Base-by-base conservation (phyloP, 2,797 vertebrate species). In the Arrhamphus sclerolepis region DNA sequence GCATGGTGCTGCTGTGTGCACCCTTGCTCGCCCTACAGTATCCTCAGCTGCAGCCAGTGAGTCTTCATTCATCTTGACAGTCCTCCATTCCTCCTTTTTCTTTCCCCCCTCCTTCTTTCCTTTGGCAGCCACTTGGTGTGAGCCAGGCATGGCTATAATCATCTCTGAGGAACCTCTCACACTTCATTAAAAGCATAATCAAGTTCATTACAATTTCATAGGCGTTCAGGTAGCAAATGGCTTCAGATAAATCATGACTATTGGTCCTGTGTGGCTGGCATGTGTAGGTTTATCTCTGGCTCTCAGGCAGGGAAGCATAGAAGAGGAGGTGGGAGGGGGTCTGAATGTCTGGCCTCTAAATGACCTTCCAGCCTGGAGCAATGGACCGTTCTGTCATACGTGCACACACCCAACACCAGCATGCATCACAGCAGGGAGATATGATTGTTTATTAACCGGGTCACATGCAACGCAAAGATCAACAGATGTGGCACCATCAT, bases 131-230 rank as follows among this genome's bases (percentile, higher is more conserved):
- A 29, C 58, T 40, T 47, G 70, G 82, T 66, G 64, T 66, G 78
- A 80, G 66, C 71, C 56, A 18, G 81, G 85, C 82, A 51, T 63
- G 76, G 87, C 85, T 78, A 76, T 88, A 91, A 91, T 92, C 85
- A 81, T 87, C 89, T 80, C 87, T 84, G 82, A 87, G 86, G 86
- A 91, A 91, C 75, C 76, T 71, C 91, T 90, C 91, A 92, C 91
- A 92, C 90, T 92, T 92, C 90, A 92, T 94, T 93, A 92, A 91
- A 91, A 92, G 82, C 85, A 89, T 92, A 93, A 93, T 92, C 92
- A 91, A 91, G 80, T 93, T 92, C 91, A 93, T 93, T 92, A 92
- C 89, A 86, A 89, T 89, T 91, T 92, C 89, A 91, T 90, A 89
- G 90, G 91, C 84, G 80, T 87, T 91, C 91, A 90, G 91, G 88